Evolutionary conservation across 37 sponge, comb jelly and placozoan genomes (phyloP).

Genomic region (Chondrilla cf. caribensis): DNA sequence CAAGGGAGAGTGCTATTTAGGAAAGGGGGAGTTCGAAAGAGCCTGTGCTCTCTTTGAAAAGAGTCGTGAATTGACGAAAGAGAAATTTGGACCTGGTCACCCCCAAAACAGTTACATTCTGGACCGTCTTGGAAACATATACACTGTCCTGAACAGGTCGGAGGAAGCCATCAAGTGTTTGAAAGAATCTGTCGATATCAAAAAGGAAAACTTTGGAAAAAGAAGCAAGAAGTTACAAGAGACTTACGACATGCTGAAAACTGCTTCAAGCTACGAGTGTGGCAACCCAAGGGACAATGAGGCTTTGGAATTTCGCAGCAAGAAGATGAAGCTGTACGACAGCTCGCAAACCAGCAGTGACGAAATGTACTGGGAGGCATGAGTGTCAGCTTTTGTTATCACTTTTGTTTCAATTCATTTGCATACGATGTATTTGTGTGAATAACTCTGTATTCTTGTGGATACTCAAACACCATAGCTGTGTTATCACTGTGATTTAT

Average conservation of each 20-base stretch:
- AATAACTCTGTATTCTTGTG: too few species aligned
- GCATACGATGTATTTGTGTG: too few species aligned
- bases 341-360: too few species aligned
- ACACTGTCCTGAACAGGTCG: not conserved
- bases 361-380: too few species aligned
- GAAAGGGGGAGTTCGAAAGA: not conserved
- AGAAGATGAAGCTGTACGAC: not conserved
- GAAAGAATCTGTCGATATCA: not conserved
- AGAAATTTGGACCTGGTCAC: not conserved
- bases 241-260: not conserved
- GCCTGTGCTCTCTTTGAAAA: not conserved
- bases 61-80: not conserved
- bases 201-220: not conserved
- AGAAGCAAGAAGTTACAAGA: not conserved
- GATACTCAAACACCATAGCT: too few species aligned
- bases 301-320: not conserved
- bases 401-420: too few species aligned
- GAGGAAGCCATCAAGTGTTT: not conserved
- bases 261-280: not conserved
- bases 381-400: too few species aligned
- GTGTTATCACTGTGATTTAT: too few species aligned
- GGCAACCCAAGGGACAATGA: not conserved
- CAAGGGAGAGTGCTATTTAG: not conserved
- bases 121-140: not conserved
- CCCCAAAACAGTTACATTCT: not conserved